Evolutionary conservation across 1,140 invertebrate genomes (phyloP).

Genomic region (Globodera ellingtonae): DNA sequence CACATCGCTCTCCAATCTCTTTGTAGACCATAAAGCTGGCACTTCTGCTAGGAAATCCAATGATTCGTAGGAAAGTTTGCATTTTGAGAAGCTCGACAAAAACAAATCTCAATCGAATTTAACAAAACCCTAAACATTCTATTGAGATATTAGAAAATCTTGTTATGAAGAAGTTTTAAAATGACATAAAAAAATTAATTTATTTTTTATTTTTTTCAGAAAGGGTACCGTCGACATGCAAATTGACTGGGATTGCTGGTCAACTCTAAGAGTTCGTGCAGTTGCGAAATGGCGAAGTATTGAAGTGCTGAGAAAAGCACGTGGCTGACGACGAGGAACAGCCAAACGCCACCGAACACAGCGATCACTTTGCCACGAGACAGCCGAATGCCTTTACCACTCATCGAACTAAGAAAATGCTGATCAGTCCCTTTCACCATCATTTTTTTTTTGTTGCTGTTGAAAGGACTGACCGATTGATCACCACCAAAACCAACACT

Average conservation of each 20-base stretch:
- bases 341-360: conserved; percentile 58
- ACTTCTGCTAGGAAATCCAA: conserved; percentile 4
- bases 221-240: conserved; percentile 28
- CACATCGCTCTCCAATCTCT: conserved; percentile 59
- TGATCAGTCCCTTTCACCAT: conserved; percentile 11
- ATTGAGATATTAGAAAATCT: no score
- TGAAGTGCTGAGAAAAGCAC: conserved; percentile 60
- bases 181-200: no score
- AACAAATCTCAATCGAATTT: no score
- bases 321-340: conserved; percentile 58
- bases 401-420: conserved; percentile 56
- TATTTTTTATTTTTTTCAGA: no score
- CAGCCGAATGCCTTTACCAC: conserved; percentile 59
- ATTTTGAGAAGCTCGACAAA: background rate
- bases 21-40: conserved; percentile 51
- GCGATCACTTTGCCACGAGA: conserved; percentile 55
- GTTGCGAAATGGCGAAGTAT: conserved; percentile 57
- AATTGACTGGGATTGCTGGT: conserved; percentile 11
- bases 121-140: no score
- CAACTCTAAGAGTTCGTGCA: conserved; percentile 56
- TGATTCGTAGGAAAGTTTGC: background rate
- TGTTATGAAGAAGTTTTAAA: no score
- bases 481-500: conserved; percentile 57
- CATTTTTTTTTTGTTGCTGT: conserved; percentile 2
- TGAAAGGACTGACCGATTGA: conserved; percentile 10